These are phyloP conservation scores for Hyperoodon ampullatus DNA, from an alignment of 2,113 vertebrate genomes.

Conservation along the genomic window DNA sequence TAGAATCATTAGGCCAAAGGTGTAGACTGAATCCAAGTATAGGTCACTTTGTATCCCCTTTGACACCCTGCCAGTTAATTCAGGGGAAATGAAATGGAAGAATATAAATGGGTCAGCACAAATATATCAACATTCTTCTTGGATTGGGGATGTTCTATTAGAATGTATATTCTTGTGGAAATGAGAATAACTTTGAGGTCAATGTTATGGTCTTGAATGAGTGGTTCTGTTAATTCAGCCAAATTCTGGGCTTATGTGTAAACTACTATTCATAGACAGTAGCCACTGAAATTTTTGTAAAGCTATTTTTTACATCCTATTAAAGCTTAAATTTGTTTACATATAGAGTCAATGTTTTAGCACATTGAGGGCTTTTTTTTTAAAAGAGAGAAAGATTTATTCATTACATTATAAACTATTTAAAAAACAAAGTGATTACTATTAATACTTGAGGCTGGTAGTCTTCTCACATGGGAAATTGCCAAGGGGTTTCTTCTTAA, in stretches of 20 bases:
- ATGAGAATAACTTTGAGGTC: not conserved
- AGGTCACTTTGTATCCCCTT: not conserved
- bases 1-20: not conserved
- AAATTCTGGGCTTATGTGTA: not conserved
- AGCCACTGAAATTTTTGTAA: not conserved
- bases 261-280: not conserved
- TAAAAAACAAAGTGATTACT: not conserved
- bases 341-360: not conserved
- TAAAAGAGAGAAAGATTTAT: not conserved
- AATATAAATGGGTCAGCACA: not conserved
- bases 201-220: not conserved
- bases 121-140: not conserved
- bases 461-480: not conserved
- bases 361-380: not conserved
- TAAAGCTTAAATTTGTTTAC: conserved; percentile 19
- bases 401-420: not conserved
- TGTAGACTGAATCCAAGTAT: not conserved
- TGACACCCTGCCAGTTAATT: not conserved
- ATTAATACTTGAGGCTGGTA: not conserved
- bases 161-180: not conserved
- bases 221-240: not conserved
- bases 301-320: not conserved
- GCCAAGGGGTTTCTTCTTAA: not conserved
- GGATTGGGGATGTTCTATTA: not conserved
- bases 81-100: not conserved